phyloP scores from a whole-genome alignment of 2,797 vertebrate genomes.

The Silurus aristotelis region DNA sequence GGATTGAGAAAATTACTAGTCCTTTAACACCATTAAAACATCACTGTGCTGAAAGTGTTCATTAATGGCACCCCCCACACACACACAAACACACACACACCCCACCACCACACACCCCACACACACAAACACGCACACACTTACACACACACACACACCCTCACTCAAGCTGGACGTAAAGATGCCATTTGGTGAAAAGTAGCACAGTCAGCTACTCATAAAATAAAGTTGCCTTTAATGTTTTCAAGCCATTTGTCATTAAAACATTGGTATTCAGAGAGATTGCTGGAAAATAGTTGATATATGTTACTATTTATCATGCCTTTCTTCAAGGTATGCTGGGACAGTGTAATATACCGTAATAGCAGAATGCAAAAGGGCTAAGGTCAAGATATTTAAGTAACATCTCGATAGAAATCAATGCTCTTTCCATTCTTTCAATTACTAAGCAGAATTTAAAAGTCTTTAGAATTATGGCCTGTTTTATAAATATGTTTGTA shows the following conservation, averaged over 20 bases:
- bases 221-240: conserved; percentile 45
- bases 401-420: not conserved
- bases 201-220: conserved; percentile 37
- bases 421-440: not conserved
- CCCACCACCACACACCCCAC: conserved; percentile 6
- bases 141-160: conserved; percentile 31
- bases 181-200: conserved; percentile 42
- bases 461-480: not conserved
- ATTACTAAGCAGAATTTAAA: not conserved
- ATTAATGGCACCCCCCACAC: conserved; percentile 49
- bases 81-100: conserved; percentile 31
- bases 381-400: not conserved
- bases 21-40: conserved; percentile 52
- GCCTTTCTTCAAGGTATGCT: not conserved
- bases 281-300: conserved; percentile 14
- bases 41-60: conserved; percentile 50
- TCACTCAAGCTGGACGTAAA: conserved; percentile 42
- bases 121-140: conserved; percentile 41
- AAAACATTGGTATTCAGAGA: conserved; percentile 38
- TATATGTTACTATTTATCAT: conserved; percentile 50
- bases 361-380: not conserved
- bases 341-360: not conserved
- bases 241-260: conserved; percentile 50
- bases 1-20: conserved; percentile 55
- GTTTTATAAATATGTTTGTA: conserved; percentile 2